Conservation (phyloP, 2,888 invertebrate species). For the Phalera bucephala region DNA sequence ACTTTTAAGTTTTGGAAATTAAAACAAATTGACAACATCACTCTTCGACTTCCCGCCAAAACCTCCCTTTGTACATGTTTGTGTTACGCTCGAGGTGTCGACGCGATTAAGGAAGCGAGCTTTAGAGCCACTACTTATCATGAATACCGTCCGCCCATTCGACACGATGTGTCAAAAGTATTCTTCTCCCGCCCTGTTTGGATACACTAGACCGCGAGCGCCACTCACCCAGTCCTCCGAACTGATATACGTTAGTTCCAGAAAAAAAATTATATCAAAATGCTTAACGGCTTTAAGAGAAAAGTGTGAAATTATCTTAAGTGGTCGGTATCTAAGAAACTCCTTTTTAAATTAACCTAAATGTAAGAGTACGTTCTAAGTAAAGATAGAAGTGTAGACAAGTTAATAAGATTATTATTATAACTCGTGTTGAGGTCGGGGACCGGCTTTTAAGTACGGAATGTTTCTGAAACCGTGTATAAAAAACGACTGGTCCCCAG, state of each 20-base stretch:
- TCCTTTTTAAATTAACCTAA: constrained; percentile 67
- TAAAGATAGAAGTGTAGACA: constrained; percentile 80
- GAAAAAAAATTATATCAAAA: constrained; percentile 55
- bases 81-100: constrained; percentile 54
- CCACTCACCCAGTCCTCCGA: constrained; percentile 31
- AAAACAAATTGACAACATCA: too few relatives aligned
- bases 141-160: constrained; percentile 62
- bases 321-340: constrained; percentile 67
- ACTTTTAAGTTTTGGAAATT: too few relatives aligned
- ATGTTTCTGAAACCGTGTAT: constrained; percentile 78
- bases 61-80: too few relatives aligned
- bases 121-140: constrained; percentile 41
- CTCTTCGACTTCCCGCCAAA: too few relatives aligned
- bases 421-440: constrained; percentile 69
- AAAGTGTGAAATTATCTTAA: constrained; percentile 80
- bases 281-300: constrained; percentile 62
- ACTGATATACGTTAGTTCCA: constrained; percentile 34
- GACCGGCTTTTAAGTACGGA: constrained; percentile 78
- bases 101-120: constrained; percentile 44
- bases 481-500: constrained; percentile 74
- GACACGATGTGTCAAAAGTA: constrained; percentile 62
- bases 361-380: constrained; percentile 78
- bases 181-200: constrained; percentile 52
- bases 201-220: constrained; percentile 44
- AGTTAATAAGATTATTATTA: constrained; percentile 82